Evolutionary conservation across 2,797 vertebrate species (phyloP).

Genomic region (Xenentodon cancila): DNA sequence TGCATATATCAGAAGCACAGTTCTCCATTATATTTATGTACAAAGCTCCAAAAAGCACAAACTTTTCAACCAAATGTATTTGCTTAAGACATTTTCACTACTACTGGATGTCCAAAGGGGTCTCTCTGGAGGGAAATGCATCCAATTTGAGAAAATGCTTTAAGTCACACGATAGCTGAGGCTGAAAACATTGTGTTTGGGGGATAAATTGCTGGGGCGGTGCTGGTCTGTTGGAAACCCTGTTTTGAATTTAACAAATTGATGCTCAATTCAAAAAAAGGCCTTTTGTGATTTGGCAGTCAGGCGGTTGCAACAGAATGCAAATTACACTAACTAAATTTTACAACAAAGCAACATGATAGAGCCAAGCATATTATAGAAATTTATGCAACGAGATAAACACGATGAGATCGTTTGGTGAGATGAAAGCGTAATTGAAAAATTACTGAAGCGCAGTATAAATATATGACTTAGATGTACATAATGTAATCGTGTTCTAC

Average conservation of each 20-base stretch:
- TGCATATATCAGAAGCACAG: neutral
- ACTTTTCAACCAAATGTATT: constrained; percentile 8
- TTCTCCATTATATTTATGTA: neutral
- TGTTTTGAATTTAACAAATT: neutral
- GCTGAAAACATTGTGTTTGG: constrained; percentile 1
- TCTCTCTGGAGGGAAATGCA: no score
- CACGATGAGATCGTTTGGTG: no score
- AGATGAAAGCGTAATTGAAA: no score
- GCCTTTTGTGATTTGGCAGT: no score
- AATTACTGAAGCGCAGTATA: no score
- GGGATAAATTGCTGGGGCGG: neutral
- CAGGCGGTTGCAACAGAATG: no score
- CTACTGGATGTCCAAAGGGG: neutral
- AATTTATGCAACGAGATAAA: no score
- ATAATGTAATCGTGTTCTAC: no score
- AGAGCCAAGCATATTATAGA: no score
- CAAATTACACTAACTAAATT: no score
- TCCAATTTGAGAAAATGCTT: neutral
- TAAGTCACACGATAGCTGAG: neutral
- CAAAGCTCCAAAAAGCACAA: neutral
- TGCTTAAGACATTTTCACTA: neutral
- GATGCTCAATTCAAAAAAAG: neutral
- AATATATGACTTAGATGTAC: no score
- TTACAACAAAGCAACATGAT: no score
- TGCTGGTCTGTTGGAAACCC: neutral